Evolutionary conservation across 1,140 invertebrate species (phyloP), one percentile per base, ranked within the genome.

Genomic region (Hetaerina americana): DNA sequence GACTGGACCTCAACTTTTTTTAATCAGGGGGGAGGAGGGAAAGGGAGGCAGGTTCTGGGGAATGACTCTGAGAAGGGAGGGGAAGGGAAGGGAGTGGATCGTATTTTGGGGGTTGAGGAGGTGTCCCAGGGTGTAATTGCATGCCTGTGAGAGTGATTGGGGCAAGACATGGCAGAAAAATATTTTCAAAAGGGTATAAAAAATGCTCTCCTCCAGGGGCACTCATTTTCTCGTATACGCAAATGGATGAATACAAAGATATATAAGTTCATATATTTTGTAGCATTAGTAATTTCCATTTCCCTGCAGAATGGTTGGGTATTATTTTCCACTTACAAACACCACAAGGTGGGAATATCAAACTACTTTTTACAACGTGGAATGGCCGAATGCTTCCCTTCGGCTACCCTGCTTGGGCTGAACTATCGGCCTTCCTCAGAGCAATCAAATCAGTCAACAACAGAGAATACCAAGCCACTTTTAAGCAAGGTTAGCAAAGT

Each of bases 181-280:
- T 57, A 57, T 57, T 57, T 57, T 57, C 40, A 57, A 57, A 57
- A 57, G 40, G 40, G 40, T 57, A 57, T 57, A 57, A 57, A 57
- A 57, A 57, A 57, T 57, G 40, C 40, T 57, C 40, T 57, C 40
- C 40, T 57, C 40, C 40, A 57, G 40, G 40, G 40, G 40, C 40
- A 57, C 40, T 57, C 40, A 57, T 57, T 57, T 57, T 57, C n/a
- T 57, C 40, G 40, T 57, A 57, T 57, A 57, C 40, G 15, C 40
- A 57, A 57, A 57, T 57, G 40, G 40, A 57, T 57, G 40, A 57
- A 57, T 57, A 57, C 40, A 57, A 57, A 57, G 40, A 57, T 57
- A 57, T 57, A 57, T 57, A 57, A 57, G 40, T 57, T 57, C 40
- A 57, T 57, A 57, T 57, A 57, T 57, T 57, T 57, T 57, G 40